A percentile compares a stretch with the other conserved stretches of the same genome.
Evolutionary conservation across 1,140 invertebrate species (phyloP).

Genomic region (Scylla paramamosain): DNA sequence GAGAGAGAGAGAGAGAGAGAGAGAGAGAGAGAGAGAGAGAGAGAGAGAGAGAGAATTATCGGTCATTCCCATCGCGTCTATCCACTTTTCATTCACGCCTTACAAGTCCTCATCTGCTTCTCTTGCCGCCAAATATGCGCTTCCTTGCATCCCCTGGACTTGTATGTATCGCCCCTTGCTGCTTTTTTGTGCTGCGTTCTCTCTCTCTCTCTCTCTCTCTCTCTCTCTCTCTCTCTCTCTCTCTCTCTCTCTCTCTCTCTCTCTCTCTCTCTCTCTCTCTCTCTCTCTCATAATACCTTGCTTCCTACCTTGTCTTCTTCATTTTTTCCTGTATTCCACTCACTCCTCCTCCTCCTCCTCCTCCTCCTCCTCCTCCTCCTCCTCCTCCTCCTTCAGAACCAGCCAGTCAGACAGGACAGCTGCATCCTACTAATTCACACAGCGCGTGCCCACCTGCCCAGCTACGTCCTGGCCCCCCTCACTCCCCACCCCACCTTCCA

Average conservation of each 20-base stretch:
- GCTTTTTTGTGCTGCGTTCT: too few relatives aligned
- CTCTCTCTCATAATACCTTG: background rate
- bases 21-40: too few relatives aligned
- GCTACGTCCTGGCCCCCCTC: background rate
- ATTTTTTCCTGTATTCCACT: slow-evolving; percentile 5
- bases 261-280: background rate
- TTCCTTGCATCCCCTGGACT: too few relatives aligned
- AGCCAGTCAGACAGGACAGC: background rate
- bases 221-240: background rate
- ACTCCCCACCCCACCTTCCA: background rate
- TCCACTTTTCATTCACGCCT: background rate
- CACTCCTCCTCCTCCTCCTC: background rate
- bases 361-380: background rate
- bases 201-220: too few relatives aligned
- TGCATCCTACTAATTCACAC: slow-evolving; percentile 2
- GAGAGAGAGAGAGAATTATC: background rate
- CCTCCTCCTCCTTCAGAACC: too few relatives aligned
- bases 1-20: background rate
- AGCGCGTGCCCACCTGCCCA: background rate
- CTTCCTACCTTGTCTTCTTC: background rate
- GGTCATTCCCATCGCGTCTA: background rate
- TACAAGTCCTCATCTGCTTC: too few relatives aligned
- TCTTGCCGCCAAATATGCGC: too few relatives aligned
- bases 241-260: background rate
- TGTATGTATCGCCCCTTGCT: too few relatives aligned